Base-by-base conservation (phyloP, 2,113 vertebrate genomes). In the Alosa alosa region DNA sequence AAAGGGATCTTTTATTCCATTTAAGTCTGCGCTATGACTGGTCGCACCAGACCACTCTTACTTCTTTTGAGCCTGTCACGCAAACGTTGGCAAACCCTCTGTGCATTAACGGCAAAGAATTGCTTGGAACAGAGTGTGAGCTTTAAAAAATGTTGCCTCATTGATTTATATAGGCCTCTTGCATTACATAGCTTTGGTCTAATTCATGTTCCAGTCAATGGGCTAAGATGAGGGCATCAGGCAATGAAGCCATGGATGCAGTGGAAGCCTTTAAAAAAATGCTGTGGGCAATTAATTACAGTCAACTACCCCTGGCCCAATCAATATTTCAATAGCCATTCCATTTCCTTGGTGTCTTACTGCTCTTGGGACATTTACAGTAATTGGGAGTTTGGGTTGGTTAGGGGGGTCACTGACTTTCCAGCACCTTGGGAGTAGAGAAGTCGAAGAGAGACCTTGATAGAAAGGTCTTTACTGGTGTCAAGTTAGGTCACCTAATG, bases 251-350 rank as follows among this genome's bases (percentile, higher is more conserved):
- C 36, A 15, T 4, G 10, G 2, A 39, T 13, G 31, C 72, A 78
- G 36, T 72, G 15, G 31, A 78, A 15, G 46, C 84, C 50, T 36
- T 85, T 49, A 39, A 31, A 46, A 41, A 47, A 68, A 46, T 15
- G 22, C n/a, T 78, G 50, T 31, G 25, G 45, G 36, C 84, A 31
- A 85, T 85, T 85, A 78, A 85, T 49, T 52, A 85, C 75, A 78
- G 45, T 84, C 41, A 84, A 72, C 84, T 49, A 84, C 84, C 25
- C 9, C 46, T 46, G 47, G 41, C 31, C 72, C 31, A 78, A 78
- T 78, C 72, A 78, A 78, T 78, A 78, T 17, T 78, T 78, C 72
- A 78, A 78, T 78, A 78, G 72, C 72, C 72, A 41, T 78, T 78
- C 72, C 36, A 41, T 78, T 78, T 36, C 39, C 72, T 78, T 17